Evolutionary conservation across 2,113 vertebrate genomes (phyloP).

Genomic region (Plestiodon gilberti): DNA sequence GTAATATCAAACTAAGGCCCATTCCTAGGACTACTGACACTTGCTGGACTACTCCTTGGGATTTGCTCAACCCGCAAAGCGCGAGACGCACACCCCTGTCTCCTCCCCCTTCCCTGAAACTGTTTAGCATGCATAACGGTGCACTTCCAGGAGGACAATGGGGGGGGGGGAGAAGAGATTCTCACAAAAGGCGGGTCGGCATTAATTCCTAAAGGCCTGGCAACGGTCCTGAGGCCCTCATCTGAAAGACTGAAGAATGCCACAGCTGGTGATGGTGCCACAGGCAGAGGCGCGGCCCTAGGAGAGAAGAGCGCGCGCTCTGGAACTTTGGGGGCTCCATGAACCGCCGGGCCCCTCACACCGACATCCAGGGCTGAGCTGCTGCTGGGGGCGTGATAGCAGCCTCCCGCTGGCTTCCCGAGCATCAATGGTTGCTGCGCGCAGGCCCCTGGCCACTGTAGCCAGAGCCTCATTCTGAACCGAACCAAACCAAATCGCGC

Average conservation of each 20-base stretch:
- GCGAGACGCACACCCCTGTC: neutral
- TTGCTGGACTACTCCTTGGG: too few relatives aligned
- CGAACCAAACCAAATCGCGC: too few relatives aligned
- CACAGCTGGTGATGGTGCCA: neutral
- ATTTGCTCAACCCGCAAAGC: neutral
- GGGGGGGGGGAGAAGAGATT: slow-evolving; percentile 50
- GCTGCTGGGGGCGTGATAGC: too few relatives aligned
- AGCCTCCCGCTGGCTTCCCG: neutral
- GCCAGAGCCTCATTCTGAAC: too few relatives aligned
- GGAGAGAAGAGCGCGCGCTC: neutral
- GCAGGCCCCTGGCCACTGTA: too few relatives aligned
- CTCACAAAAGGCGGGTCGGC: neutral
- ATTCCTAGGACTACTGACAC: too few relatives aligned
- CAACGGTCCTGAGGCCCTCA: neutral
- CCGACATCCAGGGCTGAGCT: neutral
- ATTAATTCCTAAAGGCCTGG: neutral
- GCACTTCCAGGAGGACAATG: slow-evolving; percentile 64
- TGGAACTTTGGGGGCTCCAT: neutral
- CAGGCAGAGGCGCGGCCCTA: neutral
- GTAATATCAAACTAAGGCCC: too few relatives aligned
- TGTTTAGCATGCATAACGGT: slow-evolving; percentile 59
- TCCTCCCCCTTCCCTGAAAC: slow-evolving; percentile 53
- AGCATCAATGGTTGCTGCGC: neutral
- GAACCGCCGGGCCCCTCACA: neutral
- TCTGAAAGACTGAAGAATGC: neutral